These are phyloP conservation scores for Polydrusus pterygomalis DNA, from an alignment of 2,888 invertebrate species.

Conservation along the genomic window DNA sequence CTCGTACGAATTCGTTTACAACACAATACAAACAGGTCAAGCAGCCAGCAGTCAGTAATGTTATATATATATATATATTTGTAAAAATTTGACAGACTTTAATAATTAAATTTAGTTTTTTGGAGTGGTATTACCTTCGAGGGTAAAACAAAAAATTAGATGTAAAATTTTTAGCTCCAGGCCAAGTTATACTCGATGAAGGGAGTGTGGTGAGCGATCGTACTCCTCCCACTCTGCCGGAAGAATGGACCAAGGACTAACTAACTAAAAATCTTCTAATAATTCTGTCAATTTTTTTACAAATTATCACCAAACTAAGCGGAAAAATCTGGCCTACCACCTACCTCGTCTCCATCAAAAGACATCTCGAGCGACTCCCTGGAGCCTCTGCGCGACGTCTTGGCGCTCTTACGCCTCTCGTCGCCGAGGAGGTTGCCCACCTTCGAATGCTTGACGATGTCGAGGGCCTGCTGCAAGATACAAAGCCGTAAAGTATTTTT, in stretches of 20 bases:
- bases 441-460: conserved; percentile 94
- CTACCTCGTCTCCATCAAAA: conserved; percentile 85
- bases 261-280: too few relatives aligned
- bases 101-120: too few relatives aligned
- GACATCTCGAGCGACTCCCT: conserved; percentile 83
- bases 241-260: too few relatives aligned
- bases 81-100: conserved; percentile 23
- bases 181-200: too few relatives aligned
- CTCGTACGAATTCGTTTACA: not conserved
- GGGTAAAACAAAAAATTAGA: too few relatives aligned
- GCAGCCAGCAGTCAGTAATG: conserved; percentile 26
- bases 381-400: conserved; percentile 81
- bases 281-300: conserved; percentile 16
- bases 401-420: conserved; percentile 73
- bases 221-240: too few relatives aligned
- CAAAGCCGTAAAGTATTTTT: too few relatives aligned
- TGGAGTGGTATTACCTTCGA: too few relatives aligned
- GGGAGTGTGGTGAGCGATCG: not conserved
- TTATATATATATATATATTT: not conserved
- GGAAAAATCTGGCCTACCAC: conserved; percentile 41
- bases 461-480: conserved; percentile 81
- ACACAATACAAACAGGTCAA: conserved; percentile 21
- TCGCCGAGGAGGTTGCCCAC: conserved; percentile 83
- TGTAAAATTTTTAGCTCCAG: not conserved
- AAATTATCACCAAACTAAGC: conserved; percentile 23